These are phyloP conservation scores for Trachelus tabidus DNA, from an alignment of 2,888 invertebrate genomes.

Conservation along the genomic window DNA sequence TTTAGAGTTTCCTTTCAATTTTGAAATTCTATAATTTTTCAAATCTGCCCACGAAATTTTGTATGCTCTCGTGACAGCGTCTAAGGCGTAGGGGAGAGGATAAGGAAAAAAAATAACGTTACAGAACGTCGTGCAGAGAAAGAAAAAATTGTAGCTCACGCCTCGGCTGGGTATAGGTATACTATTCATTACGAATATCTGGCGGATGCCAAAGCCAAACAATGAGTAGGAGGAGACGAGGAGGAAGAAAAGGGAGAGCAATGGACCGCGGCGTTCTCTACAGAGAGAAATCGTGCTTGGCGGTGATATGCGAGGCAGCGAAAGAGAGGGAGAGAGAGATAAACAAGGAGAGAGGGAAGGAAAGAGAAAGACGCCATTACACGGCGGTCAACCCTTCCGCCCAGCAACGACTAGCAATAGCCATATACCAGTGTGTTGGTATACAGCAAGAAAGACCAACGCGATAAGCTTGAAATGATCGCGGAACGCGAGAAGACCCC, in stretches of 20 bases:
- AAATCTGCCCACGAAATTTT: neutral
- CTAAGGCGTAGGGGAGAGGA: neutral
- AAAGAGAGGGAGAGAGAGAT: neutral
- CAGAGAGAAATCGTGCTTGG: neutral
- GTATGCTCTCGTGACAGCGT: neutral
- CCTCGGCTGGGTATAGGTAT: neutral
- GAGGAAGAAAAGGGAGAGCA: neutral
- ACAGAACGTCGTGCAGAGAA: neutral
- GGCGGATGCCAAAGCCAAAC: neutral
- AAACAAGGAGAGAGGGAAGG: neutral
- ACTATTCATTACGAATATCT: conserved; percentile 12
- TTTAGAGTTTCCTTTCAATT: neutral
- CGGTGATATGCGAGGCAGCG: neutral
- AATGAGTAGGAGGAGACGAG: neutral
- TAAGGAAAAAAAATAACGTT: neutral
- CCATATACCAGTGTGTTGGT: neutral
- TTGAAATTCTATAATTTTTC: neutral
- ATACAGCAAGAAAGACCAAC: neutral
- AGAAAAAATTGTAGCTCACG: neutral
- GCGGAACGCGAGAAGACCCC: neutral
- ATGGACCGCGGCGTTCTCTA: neutral
- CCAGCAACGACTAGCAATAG: neutral
- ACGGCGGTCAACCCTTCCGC: neutral
- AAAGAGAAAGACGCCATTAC: neutral
- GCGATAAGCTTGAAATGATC: neutral